phyloP scores from a whole-genome alignment of 2,797 vertebrate genomes.

The Falco rusticolus region DNA sequence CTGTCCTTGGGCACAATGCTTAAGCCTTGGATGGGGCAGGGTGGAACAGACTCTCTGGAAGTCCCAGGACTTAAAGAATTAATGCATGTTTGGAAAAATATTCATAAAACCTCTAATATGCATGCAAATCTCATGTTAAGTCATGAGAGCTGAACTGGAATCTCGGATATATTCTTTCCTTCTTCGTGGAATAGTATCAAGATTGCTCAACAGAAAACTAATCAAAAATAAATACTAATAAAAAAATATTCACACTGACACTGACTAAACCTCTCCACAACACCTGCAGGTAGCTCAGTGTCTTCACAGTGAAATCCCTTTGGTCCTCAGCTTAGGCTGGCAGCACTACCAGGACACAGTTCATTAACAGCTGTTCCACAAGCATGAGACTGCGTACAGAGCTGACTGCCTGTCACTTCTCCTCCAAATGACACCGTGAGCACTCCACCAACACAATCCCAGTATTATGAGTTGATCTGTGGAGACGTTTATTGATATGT shows the following conservation, averaged over 20 bases:
- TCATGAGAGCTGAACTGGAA: background rate
- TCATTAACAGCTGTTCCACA: background rate
- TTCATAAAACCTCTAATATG: conserved; percentile 18
- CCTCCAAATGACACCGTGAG: background rate
- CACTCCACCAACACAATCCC: background rate
- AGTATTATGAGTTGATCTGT: background rate
- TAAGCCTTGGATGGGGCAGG: background rate
- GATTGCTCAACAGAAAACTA: background rate
- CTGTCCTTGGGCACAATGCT: background rate
- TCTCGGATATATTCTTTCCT: background rate
- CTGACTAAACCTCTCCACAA: background rate
- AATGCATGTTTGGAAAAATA: conserved; percentile 7
- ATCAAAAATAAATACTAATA: background rate
- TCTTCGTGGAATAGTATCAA: background rate
- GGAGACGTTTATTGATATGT: rapidly evolving
- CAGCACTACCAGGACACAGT: background rate
- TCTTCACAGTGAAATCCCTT: background rate
- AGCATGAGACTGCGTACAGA: background rate
- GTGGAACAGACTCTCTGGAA: background rate
- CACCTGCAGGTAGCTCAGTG: background rate
- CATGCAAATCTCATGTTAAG: conserved; percentile 25
- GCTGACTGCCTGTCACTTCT: background rate
- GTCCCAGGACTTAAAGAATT: background rate
- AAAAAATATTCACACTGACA: background rate
- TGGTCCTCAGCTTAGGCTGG: background rate